Evolutionary conservation across 2,888 invertebrate species (phyloP).

Genomic region (Brachynemurus nebulosus): DNA sequence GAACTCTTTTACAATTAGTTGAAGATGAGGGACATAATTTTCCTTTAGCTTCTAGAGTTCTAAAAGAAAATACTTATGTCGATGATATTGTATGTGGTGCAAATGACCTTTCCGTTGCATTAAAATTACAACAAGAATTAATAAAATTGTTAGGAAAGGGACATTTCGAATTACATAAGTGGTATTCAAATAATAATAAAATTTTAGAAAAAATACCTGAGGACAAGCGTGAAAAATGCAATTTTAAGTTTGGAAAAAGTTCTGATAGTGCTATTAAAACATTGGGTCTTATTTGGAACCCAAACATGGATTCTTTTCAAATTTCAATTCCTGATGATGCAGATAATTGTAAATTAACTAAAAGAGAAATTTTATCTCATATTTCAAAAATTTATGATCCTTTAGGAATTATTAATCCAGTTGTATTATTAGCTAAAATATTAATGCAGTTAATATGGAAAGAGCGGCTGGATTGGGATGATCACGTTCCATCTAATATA

Average conservation of each 20-base stretch:
- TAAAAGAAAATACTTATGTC: not conserved
- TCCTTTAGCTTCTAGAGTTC: not conserved
- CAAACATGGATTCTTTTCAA: not conserved
- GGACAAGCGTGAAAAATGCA: slow-evolving; percentile 1
- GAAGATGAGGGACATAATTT: not conserved
- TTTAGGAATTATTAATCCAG: not conserved
- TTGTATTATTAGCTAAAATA: not conserved
- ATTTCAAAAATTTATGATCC: not conserved
- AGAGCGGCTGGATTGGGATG: not conserved
- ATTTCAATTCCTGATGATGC: not conserved
- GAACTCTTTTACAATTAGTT: slow-evolving; percentile 15
- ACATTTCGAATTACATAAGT: slow-evolving; percentile 1
- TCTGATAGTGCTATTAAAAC: not conserved
- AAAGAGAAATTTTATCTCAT: not conserved
- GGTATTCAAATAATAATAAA: not conserved
- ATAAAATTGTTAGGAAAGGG: not conserved
- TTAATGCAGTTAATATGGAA: not conserved
- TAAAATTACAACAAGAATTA: slow-evolving; percentile 1
- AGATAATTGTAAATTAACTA: not conserved
- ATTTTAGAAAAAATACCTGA: too few relatives aligned
- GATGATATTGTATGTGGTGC: not conserved
- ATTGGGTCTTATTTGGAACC: slow-evolving; percentile 2
- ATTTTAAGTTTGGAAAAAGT: not conserved
- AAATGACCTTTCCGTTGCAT: not conserved
- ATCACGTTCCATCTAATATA: not conserved